Evolutionary conservation across 92 coral and sea anemone genomes (phyloP), one percentile per base, ranked within the genome.

Genomic region (Bergia puertoricense): DNA sequence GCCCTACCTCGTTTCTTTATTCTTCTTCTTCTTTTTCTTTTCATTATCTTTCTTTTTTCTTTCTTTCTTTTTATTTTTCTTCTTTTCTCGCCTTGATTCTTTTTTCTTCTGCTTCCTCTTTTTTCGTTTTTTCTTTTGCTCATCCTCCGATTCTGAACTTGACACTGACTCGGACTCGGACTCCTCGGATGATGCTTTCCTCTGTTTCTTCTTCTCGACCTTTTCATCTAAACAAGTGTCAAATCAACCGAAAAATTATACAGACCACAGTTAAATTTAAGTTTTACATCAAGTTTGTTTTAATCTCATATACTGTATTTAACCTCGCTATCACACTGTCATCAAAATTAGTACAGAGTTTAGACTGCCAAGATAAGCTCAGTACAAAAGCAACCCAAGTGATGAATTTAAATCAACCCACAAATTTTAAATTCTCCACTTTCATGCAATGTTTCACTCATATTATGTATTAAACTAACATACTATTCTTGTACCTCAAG

Each of bases 131-230:
- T 71, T 90, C 86, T 84, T 87, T 59, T 43, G 56, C 23, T 83
- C 86, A 66, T 94, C 98, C 73, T 90, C 91, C 16, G 78, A 69
- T 76, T 91, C 96, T 18, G 90, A 82, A 2, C 96, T 92, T 13
- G 98, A 92, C 46, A 85, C 92, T 80, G 97, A 92, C 3, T 82
- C 97, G 38, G 94, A 88, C 39, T 89, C 88, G 3, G 95, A 85
- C 43, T 62, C 78, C 42, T 90, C 93, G 39, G 89, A 50, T 5
- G 88, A 88, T 42, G 50, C 76, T 23, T 50, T 75, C 36, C 68
- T 92, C 22, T 56, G 85, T 20, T 88, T 73, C 88, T 90, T 89
- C 86, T 90, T 95, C 22, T 88, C 90, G 4, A 82, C 42, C 46
- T 90, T 94, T 48, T 95, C 93, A 38, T 69, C 93, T 88, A 79